Base-by-base conservation (phyloP, 2,888 invertebrate species). In the Gryllus longicercus region DNA sequence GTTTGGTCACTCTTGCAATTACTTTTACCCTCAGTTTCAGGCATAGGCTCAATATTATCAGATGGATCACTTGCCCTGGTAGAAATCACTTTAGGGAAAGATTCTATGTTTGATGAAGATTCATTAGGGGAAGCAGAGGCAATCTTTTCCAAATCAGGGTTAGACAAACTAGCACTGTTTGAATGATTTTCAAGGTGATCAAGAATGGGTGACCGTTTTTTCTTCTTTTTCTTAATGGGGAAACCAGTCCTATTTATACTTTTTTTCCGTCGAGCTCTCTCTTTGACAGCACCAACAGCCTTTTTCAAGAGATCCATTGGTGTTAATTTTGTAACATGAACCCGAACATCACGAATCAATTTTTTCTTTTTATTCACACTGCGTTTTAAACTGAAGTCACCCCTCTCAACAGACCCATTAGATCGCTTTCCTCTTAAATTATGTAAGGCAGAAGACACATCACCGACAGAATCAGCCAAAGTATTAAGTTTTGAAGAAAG, bases 241-340 rank as follows among this genome's bases (percentile, higher is more conserved):
- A 96, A 96, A 5, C 96, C 96, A 23, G 96, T 96, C 84, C 95
- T 90, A 85, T 96, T 96, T 75, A 94, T 93, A 25, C 94, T 92
- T 86, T 95, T 93, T 75, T 95, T 90, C 84, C 95, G 90, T 23
- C 90, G 86, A 12, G 88, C 86, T 83, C 90, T 90, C 84, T 90
- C 89, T 84, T 91, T 91, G 2, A 85, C 83, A 18, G 84, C 83
- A 74, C 81, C 82, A 76, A 82, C 83, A 49, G 83, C 83, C 80
- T 84, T 84, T 78, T 83, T 83, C 38, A 83, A 38, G 38, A 83
- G 79, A 78, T 85, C 85, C 23, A 82, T 80, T 0, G 83, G 82
- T 16, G 83, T 81, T 25, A 86, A 83, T 82, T 86, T 85, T 14
- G 84, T 85, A 14, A 85, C 84, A 50, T 85, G 85, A 14, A 86